Evolutionary conservation across 2,888 invertebrate genomes (phyloP).

Genomic region (Oligia latruncula): DNA sequence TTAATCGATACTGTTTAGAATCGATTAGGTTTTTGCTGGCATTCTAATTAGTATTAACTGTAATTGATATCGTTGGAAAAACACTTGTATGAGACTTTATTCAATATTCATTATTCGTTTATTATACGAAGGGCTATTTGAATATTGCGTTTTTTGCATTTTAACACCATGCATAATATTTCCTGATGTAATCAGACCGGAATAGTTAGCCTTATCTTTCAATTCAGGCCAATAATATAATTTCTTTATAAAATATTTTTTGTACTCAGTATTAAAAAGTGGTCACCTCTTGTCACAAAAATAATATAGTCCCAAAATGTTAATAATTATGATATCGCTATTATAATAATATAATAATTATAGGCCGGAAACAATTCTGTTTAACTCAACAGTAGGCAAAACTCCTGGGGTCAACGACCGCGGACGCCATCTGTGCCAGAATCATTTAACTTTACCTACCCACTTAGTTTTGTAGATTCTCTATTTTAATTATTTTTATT

Average conservation of each 20-base stretch:
- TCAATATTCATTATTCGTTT: constrained; percentile 56
- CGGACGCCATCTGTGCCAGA: constrained; percentile 75
- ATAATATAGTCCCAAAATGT: neutral
- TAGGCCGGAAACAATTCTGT: constrained; percentile 45
- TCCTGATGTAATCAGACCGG: constrained; percentile 4
- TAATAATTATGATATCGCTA: constrained; percentile 19
- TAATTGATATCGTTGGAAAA: constrained; percentile 56
- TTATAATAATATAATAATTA: constrained; percentile 25
- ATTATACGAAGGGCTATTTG: constrained; percentile 40
- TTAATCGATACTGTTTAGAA: constrained; percentile 71
- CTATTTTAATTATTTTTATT: constrained; percentile 24
- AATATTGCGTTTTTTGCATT: constrained; percentile 54
- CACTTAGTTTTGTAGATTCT: constrained; percentile 31
- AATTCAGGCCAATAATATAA: neutral
- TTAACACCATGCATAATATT: constrained; percentile 12
- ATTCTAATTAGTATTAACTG: constrained; percentile 65
- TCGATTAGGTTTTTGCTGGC: constrained; percentile 64
- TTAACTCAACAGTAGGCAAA: constrained; percentile 55
- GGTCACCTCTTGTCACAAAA: neutral
- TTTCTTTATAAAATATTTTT: neutral
- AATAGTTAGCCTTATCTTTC: constrained; percentile 4
- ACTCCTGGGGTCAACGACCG: constrained; percentile 74
- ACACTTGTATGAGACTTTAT: constrained; percentile 46
- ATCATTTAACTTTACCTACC: constrained; percentile 45
- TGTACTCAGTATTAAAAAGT: neutral